Percentiles rank a stretch among this genome's conserved stretches.
These are phyloP conservation scores for Percina caprodes DNA, from an alignment of 2,113 vertebrate species.

Conservation along the genomic window DNA sequence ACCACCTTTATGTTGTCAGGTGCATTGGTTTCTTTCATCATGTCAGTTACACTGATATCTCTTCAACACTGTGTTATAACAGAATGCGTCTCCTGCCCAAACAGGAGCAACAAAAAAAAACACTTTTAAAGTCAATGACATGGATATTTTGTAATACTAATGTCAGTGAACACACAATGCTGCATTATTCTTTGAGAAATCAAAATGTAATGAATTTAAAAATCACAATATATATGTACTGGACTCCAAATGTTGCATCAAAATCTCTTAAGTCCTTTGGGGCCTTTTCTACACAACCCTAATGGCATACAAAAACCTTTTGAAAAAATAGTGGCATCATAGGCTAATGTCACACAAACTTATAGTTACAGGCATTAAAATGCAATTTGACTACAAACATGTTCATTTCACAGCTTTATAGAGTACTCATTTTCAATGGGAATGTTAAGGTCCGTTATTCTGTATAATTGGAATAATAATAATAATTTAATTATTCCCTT, in stretches of 20 bases:
- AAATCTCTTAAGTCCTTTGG: not conserved
- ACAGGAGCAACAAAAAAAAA: constrained; percentile 18
- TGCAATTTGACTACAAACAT: not conserved
- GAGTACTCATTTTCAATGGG: not conserved
- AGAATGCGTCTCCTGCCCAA: constrained; percentile 4
- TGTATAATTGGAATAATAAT: too few relatives aligned
- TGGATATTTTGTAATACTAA: constrained; percentile 28
- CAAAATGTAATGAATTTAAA: constrained; percentile 26
- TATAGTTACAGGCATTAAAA: not conserved
- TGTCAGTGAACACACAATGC: not conserved
- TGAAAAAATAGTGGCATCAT: not conserved
- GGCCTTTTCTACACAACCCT: too few relatives aligned
- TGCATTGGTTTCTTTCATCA: constrained; percentile 51
- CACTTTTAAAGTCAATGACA: constrained; percentile 44
- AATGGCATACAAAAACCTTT: not conserved
- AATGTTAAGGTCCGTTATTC: not conserved
- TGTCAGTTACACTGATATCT: constrained; percentile 37
- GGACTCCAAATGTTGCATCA: not conserved
- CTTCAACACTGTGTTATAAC: constrained; percentile 46
- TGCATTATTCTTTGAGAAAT: constrained; percentile 12
- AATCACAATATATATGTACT: not conserved
- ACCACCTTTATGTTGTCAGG: constrained; percentile 51
- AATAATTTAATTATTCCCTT: not conserved
- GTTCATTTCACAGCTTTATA: not conserved
- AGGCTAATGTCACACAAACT: not conserved